Base-by-base conservation (phyloP, 1,140 invertebrate genomes). In the Apis laboriosa region DNA sequence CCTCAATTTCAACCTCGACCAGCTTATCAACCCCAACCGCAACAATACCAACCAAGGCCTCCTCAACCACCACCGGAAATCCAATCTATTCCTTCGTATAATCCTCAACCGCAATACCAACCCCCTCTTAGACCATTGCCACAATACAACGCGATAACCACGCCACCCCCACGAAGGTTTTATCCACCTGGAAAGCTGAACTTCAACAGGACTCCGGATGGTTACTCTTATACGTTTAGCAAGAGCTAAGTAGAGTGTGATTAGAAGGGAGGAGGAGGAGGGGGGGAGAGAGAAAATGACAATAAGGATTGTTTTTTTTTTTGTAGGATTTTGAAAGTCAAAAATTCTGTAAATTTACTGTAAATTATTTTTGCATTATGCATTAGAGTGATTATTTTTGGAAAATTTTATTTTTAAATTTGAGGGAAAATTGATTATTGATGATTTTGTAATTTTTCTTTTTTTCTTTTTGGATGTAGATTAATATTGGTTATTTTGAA, bases 171-270 rank as follows among this genome's bases (percentile, higher is more conserved):
- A 2, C 95, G 95, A 83, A 95, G 96, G 86, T 97, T 97, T 93
- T 97, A 96, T 91, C 97, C 97, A 34, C 97, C 97, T 4, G 97
- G 97, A 79, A 97, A 97, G 92, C 95, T 98, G 77, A 96, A 95
- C 88, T 95, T 98, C 84, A 97, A 97, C 95, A 95, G 97, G 92
- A 97, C 96, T 64, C 97, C 97, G 28, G 97, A 97, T 90, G 97
- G 97, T 83, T 97, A 96, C 93, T 96, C 96, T 85, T 98, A 97
- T 93, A 96, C 95, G 68, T 97, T 97, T 95, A 97, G 96, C 94
- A 97, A 96, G 91, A 92, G 83, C 64, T 93, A 87, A 92, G 72
- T 79, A 49, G 17, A n/a, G 17, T 13, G 19, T 53, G 56, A 56
- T 13, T 43, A 19, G 21, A 13, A 61, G 49, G 8, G 87, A 49